phyloP scores from a whole-genome alignment of 2,113 vertebrate species.

The Tapirus terrestris region DNA sequence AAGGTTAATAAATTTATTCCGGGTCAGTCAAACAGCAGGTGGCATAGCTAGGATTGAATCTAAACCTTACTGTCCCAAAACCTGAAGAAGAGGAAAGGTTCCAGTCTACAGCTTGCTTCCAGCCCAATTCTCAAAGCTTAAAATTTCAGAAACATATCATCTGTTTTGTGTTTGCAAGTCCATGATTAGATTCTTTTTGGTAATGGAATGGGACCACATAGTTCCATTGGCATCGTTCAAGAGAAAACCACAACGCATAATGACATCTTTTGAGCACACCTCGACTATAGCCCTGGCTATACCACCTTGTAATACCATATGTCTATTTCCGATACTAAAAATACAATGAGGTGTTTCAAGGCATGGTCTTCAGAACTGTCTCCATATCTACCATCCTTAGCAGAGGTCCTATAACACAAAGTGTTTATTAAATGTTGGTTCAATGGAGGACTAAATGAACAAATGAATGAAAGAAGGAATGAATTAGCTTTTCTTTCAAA shows the following conservation, averaged over 20 bases:
- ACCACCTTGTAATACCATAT: neutral
- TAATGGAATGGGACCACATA: neutral
- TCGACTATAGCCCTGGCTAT: neutral
- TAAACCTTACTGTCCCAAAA: neutral
- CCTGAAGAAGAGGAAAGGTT: neutral
- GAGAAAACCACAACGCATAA: neutral
- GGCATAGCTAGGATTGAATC: neutral
- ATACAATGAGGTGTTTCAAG: neutral
- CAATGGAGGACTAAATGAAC: neutral
- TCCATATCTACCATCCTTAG: neutral
- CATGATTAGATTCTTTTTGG: neutral
- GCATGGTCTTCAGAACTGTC: neutral
- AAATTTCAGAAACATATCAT: neutral
- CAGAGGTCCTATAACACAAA: neutral
- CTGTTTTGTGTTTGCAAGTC: neutral
- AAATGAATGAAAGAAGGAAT: neutral
- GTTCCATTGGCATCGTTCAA: neutral
- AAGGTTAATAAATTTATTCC: neutral
- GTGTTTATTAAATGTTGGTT: neutral
- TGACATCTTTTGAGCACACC: neutral
- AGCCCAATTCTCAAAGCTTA: neutral
- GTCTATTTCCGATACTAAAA: no score
- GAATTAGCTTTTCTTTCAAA: neutral
- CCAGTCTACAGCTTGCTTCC: neutral
- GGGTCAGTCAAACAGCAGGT: neutral